These are phyloP conservation scores for Mixornis gularis DNA, from an alignment of 2,113 vertebrate species.

Conservation along the genomic window DNA sequence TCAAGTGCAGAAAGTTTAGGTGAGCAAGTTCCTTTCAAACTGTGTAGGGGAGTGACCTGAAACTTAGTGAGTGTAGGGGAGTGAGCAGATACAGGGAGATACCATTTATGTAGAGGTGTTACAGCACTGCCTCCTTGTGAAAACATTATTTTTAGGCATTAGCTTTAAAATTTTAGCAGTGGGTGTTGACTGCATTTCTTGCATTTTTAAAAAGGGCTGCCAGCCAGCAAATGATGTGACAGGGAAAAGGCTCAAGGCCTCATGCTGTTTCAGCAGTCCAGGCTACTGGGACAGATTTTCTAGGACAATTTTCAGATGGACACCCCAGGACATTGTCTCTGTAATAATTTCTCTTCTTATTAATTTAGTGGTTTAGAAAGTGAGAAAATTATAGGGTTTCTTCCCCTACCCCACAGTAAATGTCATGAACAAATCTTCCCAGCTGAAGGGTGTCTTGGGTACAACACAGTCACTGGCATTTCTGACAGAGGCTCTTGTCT, in stretches of 20 bases:
- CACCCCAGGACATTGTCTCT: neutral
- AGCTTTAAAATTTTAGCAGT: neutral
- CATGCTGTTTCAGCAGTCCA: conserved; percentile 17
- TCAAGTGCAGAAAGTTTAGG: neutral
- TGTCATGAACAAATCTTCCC: neutral
- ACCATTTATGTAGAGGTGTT: neutral
- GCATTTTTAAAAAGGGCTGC: neutral
- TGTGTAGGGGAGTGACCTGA: neutral
- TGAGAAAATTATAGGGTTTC: neutral
- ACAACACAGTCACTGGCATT: neutral
- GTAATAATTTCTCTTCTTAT: neutral
- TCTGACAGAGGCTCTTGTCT: neutral
- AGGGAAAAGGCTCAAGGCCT: neutral
- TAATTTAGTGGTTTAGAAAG: neutral
- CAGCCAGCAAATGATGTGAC: neutral
- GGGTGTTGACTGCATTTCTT: neutral
- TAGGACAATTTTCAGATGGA: neutral
- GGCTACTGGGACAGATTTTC: neutral
- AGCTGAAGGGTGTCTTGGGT: neutral
- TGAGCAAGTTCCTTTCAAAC: neutral
- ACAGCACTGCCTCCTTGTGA: neutral
- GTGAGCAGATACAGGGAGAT: neutral
- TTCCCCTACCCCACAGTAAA: neutral
- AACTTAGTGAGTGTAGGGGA: neutral
- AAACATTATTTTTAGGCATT: neutral